Percentiles rank a stretch among this genome's conserved stretches.
phyloP scores from a whole-genome alignment of 2,888 invertebrate genomes.

The Pammene aurita region DNA sequence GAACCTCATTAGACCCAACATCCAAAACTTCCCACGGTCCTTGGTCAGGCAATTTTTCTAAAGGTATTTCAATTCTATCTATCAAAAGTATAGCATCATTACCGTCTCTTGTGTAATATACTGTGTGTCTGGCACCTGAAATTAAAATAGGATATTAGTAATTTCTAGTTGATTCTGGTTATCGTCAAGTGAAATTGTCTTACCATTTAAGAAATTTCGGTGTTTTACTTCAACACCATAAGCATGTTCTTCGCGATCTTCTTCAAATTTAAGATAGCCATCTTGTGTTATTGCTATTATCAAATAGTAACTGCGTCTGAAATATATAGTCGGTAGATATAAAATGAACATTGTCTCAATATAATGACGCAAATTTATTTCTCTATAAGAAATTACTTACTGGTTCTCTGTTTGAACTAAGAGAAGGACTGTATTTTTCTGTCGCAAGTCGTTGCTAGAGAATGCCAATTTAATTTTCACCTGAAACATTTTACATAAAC shows the following conservation, averaged over 20 bases:
- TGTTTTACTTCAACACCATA: conserved; percentile 89
- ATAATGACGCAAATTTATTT: background rate
- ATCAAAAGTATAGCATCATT: conserved; percentile 88
- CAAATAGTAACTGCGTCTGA: conserved; percentile 91
- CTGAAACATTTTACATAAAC: conserved; percentile 61
- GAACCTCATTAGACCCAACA: conserved; percentile 90
- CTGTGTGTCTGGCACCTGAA: conserved; percentile 89
- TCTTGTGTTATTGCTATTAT: conserved; percentile 92
- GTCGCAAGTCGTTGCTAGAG: conserved; percentile 90
- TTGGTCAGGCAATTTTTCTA: conserved; percentile 87
- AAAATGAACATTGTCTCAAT: background rate
- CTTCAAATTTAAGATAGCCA: conserved; percentile 92
- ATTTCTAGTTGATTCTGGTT: background rate
- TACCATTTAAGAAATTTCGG: conserved; percentile 92
- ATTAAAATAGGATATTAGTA: background rate
- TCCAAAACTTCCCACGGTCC: conserved; percentile 87
- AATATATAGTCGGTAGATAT: conserved; percentile 43
- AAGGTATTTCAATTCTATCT: conserved; percentile 88
- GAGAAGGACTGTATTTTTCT: conserved; percentile 90
- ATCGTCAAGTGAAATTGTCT: conserved; percentile 45
- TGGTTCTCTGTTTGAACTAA: conserved; percentile 92
- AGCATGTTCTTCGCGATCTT: conserved; percentile 90
- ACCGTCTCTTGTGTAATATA: conserved; percentile 86
- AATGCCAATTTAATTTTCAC: conserved; percentile 94
- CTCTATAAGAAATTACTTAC: conserved; percentile 69